Evolutionary conservation across 2,888 invertebrate species (phyloP), one percentile per base, ranked within the genome.

Genomic region (Rotaria magnacalcarata): DNA sequence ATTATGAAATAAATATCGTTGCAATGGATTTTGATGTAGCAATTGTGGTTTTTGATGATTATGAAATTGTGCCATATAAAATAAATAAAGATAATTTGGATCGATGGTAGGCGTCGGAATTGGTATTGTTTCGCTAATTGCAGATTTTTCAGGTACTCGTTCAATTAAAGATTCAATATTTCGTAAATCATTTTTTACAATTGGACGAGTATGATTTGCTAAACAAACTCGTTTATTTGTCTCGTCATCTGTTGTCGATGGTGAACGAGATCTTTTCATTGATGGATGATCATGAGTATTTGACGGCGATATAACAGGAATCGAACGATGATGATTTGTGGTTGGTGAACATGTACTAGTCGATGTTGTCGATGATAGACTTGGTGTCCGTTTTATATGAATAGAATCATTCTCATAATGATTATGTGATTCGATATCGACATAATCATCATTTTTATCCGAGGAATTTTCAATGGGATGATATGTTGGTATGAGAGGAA

Each of bases 391-490:
- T 60, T 60, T 60, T 14, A 60, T 24, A 10, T 10, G 6, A 14
- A 60, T n/a, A 60, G 60, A 60, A 60, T 60, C 60, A 60, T 60
- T 60, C 60, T 60, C 60, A 27, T 60, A 60, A 27, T 60, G 60
- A 60, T 60, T 60, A 60, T 60, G 60, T 27, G 60, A 60, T 60
- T 60, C 60, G 27, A 60, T 60, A 60, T 60, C 60, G 27, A 60
- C 19, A 60, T 11, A 60, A 27, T 60, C 60, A 60, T 60, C 60
- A 27, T 60, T 60, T 60, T 60, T 60, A 4, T 27, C 27, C 10
- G 60, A 24, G 5, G 27, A 10, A 60, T 60, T 60, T 27, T 60
- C 60, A 60, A 60, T n/a, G 8, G 60, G 19, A 60, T 27, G 27
- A 24, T 27, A 60, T 27, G 10, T 14, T 19, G n/a, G 60, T 27